Percentiles rank a stretch among this genome's conserved stretches.
phyloP scores from a whole-genome alignment of 1,140 invertebrate genomes.

The Listronotus bonariensis region DNA sequence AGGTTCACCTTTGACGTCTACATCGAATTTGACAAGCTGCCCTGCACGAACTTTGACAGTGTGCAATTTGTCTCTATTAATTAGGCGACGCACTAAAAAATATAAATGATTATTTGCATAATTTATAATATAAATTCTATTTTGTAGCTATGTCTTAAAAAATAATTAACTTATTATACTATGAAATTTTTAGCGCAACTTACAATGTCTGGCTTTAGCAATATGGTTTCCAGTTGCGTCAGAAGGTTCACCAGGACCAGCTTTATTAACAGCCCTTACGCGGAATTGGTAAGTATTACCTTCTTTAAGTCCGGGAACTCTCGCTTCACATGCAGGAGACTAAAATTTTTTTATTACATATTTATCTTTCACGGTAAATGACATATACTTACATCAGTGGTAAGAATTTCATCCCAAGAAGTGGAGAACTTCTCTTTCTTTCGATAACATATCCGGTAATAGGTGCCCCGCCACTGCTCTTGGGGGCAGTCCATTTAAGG shows the following conservation, averaged over 20 bases:
- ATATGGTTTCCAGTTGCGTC: constrained; percentile 86
- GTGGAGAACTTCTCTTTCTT: constrained; percentile 92
- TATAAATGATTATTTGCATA: constrained; percentile 12
- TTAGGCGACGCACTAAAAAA: constrained; percentile 80
- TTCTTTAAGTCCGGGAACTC: constrained; percentile 85
- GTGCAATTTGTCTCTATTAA: constrained; percentile 90
- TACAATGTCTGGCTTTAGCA: constrained; percentile 87
- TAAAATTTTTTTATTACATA: constrained; percentile 48
- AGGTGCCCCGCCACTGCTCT: constrained; percentile 88
- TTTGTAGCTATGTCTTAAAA: not conserved
- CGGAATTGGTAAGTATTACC: constrained; percentile 93
- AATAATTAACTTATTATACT: not conserved
- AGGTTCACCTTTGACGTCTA: constrained; percentile 94
- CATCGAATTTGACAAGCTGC: constrained; percentile 87
- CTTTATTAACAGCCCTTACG: constrained; percentile 91
- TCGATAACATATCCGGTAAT: constrained; percentile 96
- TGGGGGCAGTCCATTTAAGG: constrained; percentile 91
- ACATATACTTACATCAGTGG: constrained; percentile 66
- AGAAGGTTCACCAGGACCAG: constrained; percentile 87
- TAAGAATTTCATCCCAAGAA: constrained; percentile 87
- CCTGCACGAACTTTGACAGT: constrained; percentile 89
- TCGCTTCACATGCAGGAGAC: constrained; percentile 79
- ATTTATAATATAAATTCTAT: too few relatives aligned
- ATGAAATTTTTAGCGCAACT: constrained; percentile 54
- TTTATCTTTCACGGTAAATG: not conserved